Evolutionary conservation across 1,140 invertebrate species (phyloP), one percentile per base, ranked within the genome.

Genomic region (Drosophila lacertosa): DNA sequence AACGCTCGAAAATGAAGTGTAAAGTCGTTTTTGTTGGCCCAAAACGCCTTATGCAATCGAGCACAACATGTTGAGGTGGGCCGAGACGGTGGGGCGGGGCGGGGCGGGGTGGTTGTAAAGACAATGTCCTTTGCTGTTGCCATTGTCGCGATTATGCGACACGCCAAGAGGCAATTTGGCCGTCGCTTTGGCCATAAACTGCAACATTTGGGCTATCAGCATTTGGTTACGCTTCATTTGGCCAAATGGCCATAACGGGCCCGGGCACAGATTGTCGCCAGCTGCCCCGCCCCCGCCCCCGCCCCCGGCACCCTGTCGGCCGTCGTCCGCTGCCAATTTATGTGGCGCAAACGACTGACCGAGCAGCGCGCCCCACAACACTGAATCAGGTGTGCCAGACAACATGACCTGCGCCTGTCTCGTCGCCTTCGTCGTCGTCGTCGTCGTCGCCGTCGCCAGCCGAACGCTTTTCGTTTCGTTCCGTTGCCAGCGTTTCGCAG

Each of bases 171-270:
- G 60, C 76, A 77, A 86, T 84, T 86, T 86, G 73, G 76, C 76
- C 60, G 79, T 65, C 67, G 76, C 35, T 58, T 47, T 66, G 72
- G 59, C 53, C 81, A 84, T 81, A 86, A 86, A 86, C 77, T 81
- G 68, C 68, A 84, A 77, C 65, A 84, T 84, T 84, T 70, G 44
- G 77, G 77, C 81, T 86, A 84, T 86, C 73, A 84, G 81, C 73
- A 77, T 81, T 84, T 86, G 81, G 77, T 74, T 84, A 86, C 68
- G 81, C 68, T 86, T 84, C 80, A 83, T 83, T 83, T 83, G 77
- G 71, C 77, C 77, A 80, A 65, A 69, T 60, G 67, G 60, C 73
- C 51, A 58, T 67, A 78, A 65, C 69, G 58, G 74, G 50, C 47
- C 45, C 20, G 15, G 29, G 64, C 64, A 69, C 77, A 66, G 60